Conservation (phyloP, 2,113 vertebrate species). For the western clawed frog (Xenopus tropicalis) region DNA sequence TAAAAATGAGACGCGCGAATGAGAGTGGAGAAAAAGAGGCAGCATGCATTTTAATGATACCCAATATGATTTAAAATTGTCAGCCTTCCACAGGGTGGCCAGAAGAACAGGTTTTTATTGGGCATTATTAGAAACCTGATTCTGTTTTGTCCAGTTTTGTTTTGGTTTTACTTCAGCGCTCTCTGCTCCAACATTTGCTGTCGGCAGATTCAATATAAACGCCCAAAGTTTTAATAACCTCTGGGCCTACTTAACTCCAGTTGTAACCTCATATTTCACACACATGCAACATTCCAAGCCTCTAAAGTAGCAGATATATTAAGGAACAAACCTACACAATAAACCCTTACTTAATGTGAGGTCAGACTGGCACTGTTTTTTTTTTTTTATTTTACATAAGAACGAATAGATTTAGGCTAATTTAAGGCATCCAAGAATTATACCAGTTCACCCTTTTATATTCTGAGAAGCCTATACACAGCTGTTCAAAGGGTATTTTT, state of each 20-base stretch:
- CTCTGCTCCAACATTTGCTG: background rate
- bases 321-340: slow-evolving; percentile 6
- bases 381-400: slow-evolving; percentile 12
- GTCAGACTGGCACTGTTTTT: slow-evolving; percentile 12
- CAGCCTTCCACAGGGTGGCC: no score
- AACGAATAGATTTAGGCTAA: slow-evolving; percentile 19
- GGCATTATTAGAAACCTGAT: no score
- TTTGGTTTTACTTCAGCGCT: background rate
- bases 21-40: no score
- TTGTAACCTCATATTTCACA: slow-evolving; percentile 26
- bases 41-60: no score
- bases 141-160: no score
- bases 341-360: slow-evolving; percentile 30
- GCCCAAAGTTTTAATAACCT: slow-evolving; percentile 15
- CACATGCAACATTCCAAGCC: slow-evolving; percentile 12
- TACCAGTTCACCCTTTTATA: slow-evolving; percentile 1
- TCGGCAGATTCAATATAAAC: background rate
- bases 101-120: no score
- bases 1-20: no score
- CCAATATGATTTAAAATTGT: no score
- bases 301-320: slow-evolving; percentile 14
- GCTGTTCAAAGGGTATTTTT: background rate
- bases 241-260: slow-evolving; percentile 15
- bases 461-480: background rate
- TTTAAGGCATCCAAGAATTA: background rate